Base-by-base conservation (phyloP, 2,888 invertebrate genomes). In the Sarcophaga caerulescens region DNA sequence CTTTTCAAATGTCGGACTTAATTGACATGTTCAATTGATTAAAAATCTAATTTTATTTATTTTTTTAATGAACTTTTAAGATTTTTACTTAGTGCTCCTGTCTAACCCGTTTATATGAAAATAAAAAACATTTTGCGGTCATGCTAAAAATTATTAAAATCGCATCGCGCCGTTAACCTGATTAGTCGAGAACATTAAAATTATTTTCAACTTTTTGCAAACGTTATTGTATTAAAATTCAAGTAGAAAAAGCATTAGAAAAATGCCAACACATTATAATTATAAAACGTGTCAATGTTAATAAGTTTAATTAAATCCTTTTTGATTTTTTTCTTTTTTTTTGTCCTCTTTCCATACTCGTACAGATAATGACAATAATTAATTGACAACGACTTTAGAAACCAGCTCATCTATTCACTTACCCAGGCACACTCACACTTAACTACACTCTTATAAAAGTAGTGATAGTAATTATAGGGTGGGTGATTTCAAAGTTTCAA, bases 201-300 rank as follows among this genome's bases (percentile, higher is more conserved):
- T n/a, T 14, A 44, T 21, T 66, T 76, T 76, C 0, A 57, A 35
- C 12, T 5, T 45, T 76, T 68, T 68, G 19, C 68, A 23, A 60
- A 77, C 45, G n/a, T 69, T 47, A 69, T 69, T 68, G 59, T 47
- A 60, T 66, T 45, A 44, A 76, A 66, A 68, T 59, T 76, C 69
- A 14, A 47, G 45, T n/a, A 25, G n/a, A 66, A 69, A 69, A 62
- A 69, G 19, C 17, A 19, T 21, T 77, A 82, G 17, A 52, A 52
- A 52, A 52, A 73, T 68, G 44, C 17, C 73, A 35, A 35, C 68
- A 60, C 73, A 78, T 63, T 78, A 68, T 78, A 68, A 83, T 68
- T 60, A 68, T n/a, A 73, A 78, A 62, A 74, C 52, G 73, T 83
- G 68, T 74, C 78, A 83, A 68, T 68, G 77, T 73, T 77, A 68